Evolutionary conservation across 2,888 invertebrate genomes (phyloP), one percentile per base, ranked within the genome.

Genomic region (Anarsia innoxiella): DNA sequence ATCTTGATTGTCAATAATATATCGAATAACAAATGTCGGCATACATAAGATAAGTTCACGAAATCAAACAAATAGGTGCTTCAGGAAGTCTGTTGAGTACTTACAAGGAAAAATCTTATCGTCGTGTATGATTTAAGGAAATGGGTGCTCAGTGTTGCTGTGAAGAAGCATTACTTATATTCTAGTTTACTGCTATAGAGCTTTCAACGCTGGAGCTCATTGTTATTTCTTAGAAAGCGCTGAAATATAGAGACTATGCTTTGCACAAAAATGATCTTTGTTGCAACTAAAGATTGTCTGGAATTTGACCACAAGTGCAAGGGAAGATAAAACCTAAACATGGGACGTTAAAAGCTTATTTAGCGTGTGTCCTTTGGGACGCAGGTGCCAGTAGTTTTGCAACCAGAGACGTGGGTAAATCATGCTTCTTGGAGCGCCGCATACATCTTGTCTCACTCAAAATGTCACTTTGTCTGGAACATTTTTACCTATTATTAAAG

Each of bases 151-250:
- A n/a, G n/a, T n/a, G n/a, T 48, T n/a, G 56, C 59, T 60, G 68
- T 66, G 67, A 71, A 71, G 74, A 76, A 70, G 70, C 56, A 73
- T 70, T 59, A 65, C 71, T 62, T 58, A 52, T 60, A 59, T 59
- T 64, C 63, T 65, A 69, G 67, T 75, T 72, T 66, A 62, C 58
- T 53, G 59, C 61, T 59, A 62, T 65, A 74, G 70, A 69, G 69
- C 73, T 70, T 65, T 73, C 66, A 61, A 53, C 59, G 56, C 59
- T 60, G 59, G 59, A 63, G 61, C 60, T 70, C 72, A 77, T 77
- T 79, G 80, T 82, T 80, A 77, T 80, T 80, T 79, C 78, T 75
- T 61, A 66, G 53, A 55, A 61, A 75, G 74, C 66, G 71, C 65
- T 80, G 73, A 80, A 76, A 80, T 79, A 82, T 79, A 71, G 70